Evolutionary conservation across 2,888 invertebrate genomes (phyloP), one percentile per base, ranked within the genome.

Genomic region (Synanthedon formicaeformis): DNA sequence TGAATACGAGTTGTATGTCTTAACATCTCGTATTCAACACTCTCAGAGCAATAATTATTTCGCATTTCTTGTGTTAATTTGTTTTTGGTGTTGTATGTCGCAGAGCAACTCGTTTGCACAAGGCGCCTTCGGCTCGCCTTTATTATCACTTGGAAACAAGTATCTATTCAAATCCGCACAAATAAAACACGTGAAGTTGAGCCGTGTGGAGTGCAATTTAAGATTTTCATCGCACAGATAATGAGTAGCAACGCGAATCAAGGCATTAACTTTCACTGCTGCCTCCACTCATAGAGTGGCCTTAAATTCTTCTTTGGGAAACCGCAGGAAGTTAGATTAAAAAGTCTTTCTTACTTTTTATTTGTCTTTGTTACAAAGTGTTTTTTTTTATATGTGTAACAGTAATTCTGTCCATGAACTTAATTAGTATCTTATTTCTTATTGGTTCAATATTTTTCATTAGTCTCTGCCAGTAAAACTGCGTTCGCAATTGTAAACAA

Each of bases 201-300:
- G 68, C 73, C 70, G 78, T 76, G 78, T 73, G 71, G 73, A 48
- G 69, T 71, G 79, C 76, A 81, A 84, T 85, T 83, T 82, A 70
- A 78, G 75, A 81, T 82, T 81, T 81, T 80, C 82, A 81, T 82
- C 78, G 76, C 68, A 61, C 60, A 71, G 71, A 73, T 80, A 81
- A 81, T 83, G 80, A 81, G 78, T 64, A 66, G 66, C 76, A 75
- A 70, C 76, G 73, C 76, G 73, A 81, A 79, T 78, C 73, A 69
- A 69, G 75, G 75, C 63, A 69, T 78, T 76, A 76, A 85, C 86
- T 86, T 86, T 86, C 86, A 82, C 85, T 84, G 65, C 57, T 72
- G 63, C 68, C 67, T 66, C 64, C 61, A 63, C 68, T 63, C 62
- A 59, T 69, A 64, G 63, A 63, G 68, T 80, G 81, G 78, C 81